Percentiles rank a stretch among this genome's conserved stretches.
These are phyloP conservation scores for Gymnocheta viridis DNA, from an alignment of 2,888 invertebrate species.

Conservation along the genomic window DNA sequence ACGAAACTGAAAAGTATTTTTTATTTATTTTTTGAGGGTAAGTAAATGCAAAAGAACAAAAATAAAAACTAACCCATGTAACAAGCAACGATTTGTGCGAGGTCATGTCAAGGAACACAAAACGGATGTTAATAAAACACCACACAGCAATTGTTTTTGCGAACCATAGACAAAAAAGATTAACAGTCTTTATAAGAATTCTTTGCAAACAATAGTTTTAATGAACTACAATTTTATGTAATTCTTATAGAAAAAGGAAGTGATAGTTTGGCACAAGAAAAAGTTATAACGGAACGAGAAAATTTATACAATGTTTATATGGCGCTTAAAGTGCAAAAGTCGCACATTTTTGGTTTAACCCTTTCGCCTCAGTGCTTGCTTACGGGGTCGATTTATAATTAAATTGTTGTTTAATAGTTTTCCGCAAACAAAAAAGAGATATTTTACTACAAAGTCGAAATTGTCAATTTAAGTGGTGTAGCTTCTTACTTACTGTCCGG, in stretches of 20 bases:
- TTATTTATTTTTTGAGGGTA: conserved; percentile 11
- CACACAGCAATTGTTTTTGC: conserved; percentile 47
- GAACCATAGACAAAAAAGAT: neutral
- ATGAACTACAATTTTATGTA: too few species aligned
- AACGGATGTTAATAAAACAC: conserved; percentile 51
- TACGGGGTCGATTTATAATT: conserved; percentile 18
- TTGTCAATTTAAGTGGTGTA: too few species aligned
- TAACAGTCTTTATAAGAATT: conserved; percentile 3
- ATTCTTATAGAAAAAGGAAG: conserved; percentile 1
- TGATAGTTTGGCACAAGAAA: conserved; percentile 40
- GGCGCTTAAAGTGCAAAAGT: conserved; percentile 64
- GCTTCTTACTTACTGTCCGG: too few species aligned
- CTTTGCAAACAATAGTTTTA: conserved; percentile 15
- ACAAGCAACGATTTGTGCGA: conserved; percentile 56
- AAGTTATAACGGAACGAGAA: conserved; percentile 57
- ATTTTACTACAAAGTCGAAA: too few species aligned
- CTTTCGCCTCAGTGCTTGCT: neutral
- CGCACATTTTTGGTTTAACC: conserved; percentile 59
- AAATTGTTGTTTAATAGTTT: neutral
- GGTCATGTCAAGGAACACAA: conserved; percentile 48
- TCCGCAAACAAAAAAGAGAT: too few species aligned
- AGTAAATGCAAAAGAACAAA: conserved; percentile 27
- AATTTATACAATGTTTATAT: conserved; percentile 56
- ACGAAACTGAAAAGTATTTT: conserved; percentile 34
- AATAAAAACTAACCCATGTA: conserved; percentile 15